Percentiles rank a stretch among this genome's conserved stretches.
phyloP scores from a whole-genome alignment of 2,113 vertebrate genomes.

The Puffinus mauretanicus region DNA sequence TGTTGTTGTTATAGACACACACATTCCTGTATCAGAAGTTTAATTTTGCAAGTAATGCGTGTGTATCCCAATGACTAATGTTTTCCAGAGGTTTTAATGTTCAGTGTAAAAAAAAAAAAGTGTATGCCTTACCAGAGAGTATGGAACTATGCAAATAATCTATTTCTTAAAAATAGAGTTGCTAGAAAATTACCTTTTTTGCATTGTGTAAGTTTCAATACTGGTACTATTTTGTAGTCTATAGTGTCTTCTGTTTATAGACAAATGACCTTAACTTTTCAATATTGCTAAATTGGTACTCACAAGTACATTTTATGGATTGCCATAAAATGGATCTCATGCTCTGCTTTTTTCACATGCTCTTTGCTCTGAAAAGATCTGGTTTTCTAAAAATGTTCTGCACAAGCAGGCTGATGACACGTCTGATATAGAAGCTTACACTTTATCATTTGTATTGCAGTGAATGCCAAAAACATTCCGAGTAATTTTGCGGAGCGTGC shows the following conservation, averaged over 20 bases:
- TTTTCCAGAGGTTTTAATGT: slow-evolving; percentile 13
- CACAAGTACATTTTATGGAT: neutral
- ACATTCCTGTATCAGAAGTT: neutral
- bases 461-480: neutral
- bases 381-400: neutral
- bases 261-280: neutral
- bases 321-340: neutral
- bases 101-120: neutral
- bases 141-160: neutral
- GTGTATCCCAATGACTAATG: neutral
- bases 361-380: neutral
- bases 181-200: neutral
- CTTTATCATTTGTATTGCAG: neutral
- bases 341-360: neutral
- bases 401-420: neutral
- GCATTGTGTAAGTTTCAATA: neutral
- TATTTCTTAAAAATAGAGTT: neutral
- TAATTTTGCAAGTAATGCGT: neutral
- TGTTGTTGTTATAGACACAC: neutral
- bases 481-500: neutral
- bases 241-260: neutral
- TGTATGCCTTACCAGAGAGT: neutral
- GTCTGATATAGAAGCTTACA: neutral
- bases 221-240: neutral
- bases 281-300: neutral